These are phyloP conservation scores for Papilio polyxenes DNA, from an alignment of 1,140 invertebrate species.

Conservation along the genomic window DNA sequence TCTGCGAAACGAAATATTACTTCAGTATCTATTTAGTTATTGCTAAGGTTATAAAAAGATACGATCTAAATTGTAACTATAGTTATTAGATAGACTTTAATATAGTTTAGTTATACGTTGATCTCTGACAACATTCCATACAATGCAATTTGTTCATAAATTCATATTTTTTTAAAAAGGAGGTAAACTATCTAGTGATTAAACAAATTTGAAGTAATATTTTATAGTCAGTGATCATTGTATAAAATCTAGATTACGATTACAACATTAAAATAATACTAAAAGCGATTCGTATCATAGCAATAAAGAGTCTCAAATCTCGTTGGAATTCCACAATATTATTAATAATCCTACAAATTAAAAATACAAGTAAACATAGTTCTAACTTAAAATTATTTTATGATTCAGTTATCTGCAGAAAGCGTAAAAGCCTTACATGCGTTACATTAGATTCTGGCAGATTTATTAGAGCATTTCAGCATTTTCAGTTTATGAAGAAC, in stretches of 20 bases:
- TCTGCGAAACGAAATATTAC: constrained; percentile 66
- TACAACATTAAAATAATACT: constrained; percentile 16
- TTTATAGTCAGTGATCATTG: background rate
- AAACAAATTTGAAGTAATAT: too few relatives aligned
- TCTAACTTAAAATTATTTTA: background rate
- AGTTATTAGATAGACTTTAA: constrained; percentile 2
- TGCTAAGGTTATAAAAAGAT: background rate
- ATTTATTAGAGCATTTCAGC: constrained; percentile 31
- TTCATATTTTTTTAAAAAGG: too few relatives aligned
- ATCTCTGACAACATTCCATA: background rate
- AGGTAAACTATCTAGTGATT: too few relatives aligned
- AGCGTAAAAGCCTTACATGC: constrained; percentile 36
- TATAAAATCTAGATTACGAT: background rate
- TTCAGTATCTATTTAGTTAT: constrained; percentile 43
- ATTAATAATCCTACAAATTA: constrained; percentile 29
- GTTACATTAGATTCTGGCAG: constrained; percentile 27
- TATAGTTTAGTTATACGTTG: background rate
- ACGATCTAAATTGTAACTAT: background rate
- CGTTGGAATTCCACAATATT: constrained; percentile 30
- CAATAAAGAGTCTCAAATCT: constrained; percentile 33
- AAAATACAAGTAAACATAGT: constrained; percentile 13
- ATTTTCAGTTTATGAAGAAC: constrained; percentile 5
- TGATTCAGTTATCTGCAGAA: constrained; percentile 18
- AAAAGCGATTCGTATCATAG: constrained; percentile 20
- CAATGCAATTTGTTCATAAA: too few relatives aligned